Percentiles rank a stretch among this genome's conserved stretches.
Evolutionary conservation across 2,113 vertebrate species (phyloP).

Genomic region (Gallinago undulata): DNA sequence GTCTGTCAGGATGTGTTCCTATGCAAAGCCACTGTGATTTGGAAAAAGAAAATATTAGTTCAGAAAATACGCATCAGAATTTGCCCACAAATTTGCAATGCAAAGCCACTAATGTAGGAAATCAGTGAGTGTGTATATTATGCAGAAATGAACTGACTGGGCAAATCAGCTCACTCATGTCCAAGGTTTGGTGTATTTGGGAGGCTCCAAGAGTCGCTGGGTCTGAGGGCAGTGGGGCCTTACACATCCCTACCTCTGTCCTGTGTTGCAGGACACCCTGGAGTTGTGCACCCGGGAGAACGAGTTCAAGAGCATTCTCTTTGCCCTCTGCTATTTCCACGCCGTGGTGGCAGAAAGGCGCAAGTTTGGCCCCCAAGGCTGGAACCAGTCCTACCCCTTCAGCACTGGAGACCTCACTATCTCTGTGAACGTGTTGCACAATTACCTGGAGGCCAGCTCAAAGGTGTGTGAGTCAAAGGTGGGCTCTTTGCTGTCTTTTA

Average conservation of each 20-base stretch:
- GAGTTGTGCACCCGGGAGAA: conserved; percentile 90
- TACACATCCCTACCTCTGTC: neutral
- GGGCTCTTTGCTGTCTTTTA: neutral
- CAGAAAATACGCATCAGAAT: neutral
- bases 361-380: conserved; percentile 94
- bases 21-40: neutral
- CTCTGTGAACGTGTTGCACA: conserved; percentile 89
- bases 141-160: neutral
- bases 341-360: conserved; percentile 90
- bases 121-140: neutral
- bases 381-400: conserved; percentile 94
- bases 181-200: rapidly evolving
- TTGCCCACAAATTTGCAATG: neutral
- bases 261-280: conserved; percentile 85
- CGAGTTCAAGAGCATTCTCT: conserved; percentile 93
- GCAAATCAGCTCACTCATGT: neutral
- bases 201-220: rapidly evolving
- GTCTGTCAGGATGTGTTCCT: neutral
- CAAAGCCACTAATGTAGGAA: neutral
- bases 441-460: conserved; percentile 90
- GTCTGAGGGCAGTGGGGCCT: neutral
- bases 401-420: conserved; percentile 92
- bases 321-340: conserved; percentile 94
- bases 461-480: conserved; percentile 75
- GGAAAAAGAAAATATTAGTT: neutral